These are phyloP conservation scores for Dastarcus helophoroides DNA, from an alignment of 2,888 invertebrate species.

Conservation along the genomic window DNA sequence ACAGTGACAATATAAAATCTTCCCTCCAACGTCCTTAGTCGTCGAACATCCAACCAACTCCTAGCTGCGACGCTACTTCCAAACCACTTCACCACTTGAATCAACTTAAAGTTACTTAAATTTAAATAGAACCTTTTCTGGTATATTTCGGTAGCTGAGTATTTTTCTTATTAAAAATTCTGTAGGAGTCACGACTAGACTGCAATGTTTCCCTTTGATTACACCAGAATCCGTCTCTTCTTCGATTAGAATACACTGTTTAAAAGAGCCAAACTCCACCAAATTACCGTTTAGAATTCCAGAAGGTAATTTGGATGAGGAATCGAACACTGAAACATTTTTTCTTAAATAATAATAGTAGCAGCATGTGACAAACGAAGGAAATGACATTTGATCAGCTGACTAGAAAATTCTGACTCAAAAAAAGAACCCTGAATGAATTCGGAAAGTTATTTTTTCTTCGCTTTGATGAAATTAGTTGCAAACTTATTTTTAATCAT, in stretches of 20 bases:
- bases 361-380: too few species aligned
- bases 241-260: constrained; percentile 32
- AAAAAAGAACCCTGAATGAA: constrained; percentile 35
- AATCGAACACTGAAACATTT: constrained; percentile 42
- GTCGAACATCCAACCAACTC: too few species aligned
- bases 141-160: neutral
- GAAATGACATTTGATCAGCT: constrained; percentile 31
- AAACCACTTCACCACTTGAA: too few species aligned
- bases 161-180: neutral
- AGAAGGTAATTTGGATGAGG: constrained; percentile 38
- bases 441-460: constrained; percentile 38
- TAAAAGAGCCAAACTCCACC: constrained; percentile 37
- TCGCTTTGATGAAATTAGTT: too few species aligned
- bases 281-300: constrained; percentile 37
- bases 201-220: constrained; percentile 17
- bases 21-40: too few species aligned
- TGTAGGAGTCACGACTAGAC: constrained; percentile 4
- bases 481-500: too few species aligned
- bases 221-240: constrained; percentile 15
- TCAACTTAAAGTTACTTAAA: too few species aligned
- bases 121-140: too few species aligned
- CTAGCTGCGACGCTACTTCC: too few species aligned
- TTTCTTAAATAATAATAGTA: too few species aligned
- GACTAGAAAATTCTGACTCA: constrained; percentile 37
- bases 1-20: too few species aligned